A percentile compares a stretch with the other conserved stretches of the same genome.
Conservation (phyloP, 2,113 vertebrate genomes). For the Callaeas wilsoni region DNA sequence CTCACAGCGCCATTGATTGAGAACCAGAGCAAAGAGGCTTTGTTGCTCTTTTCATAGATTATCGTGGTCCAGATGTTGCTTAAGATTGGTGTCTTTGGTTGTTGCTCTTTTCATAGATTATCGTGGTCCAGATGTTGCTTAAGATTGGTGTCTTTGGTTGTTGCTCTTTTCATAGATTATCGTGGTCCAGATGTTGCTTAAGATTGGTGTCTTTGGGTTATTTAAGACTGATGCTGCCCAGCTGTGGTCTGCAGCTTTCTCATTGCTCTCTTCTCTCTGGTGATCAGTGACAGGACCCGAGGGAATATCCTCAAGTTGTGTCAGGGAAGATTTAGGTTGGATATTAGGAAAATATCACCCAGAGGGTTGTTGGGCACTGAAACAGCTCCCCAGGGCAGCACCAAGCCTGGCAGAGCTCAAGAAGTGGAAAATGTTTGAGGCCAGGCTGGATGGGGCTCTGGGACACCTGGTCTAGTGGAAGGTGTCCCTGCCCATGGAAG, state of each 20-base stretch:
- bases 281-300: background rate
- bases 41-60: background rate
- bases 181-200: background rate
- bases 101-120: background rate
- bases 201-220: background rate
- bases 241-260: background rate
- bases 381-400: background rate
- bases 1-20: background rate
- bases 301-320: background rate
- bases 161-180: background rate
- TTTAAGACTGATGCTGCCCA: background rate
- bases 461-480: background rate
- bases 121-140: background rate
- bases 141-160: no score
- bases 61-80: background rate
- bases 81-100: background rate
- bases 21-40: background rate
- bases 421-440: background rate
- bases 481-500: background rate
- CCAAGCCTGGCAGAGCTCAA: background rate
- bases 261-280: background rate
- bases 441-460: background rate
- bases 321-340: background rate
- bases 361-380: background rate
- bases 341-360: background rate